Percentiles rank a stretch among this genome's conserved stretches.
Evolutionary conservation across 2,888 invertebrate species (phyloP).

Genomic region (Pristionchus japonicus): DNA sequence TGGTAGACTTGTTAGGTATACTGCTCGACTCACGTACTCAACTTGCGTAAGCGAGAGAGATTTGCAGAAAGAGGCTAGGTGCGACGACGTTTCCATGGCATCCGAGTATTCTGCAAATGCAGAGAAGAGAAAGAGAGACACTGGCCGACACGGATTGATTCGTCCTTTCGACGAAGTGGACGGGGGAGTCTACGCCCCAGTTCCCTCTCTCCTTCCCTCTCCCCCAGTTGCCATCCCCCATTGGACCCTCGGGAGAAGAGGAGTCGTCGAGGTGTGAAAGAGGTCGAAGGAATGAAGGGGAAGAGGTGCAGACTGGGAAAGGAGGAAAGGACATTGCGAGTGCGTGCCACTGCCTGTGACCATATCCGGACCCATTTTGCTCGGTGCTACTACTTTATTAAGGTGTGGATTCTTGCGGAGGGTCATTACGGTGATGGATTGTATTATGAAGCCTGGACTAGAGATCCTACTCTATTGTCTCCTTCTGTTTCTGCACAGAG

Average conservation of each 20-base stretch:
- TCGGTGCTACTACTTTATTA: not conserved
- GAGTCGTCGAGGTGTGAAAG: constrained; percentile 22
- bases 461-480: not conserved
- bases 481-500: not conserved
- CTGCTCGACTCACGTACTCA: not conserved
- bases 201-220: not conserved
- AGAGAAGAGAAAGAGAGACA: too few relatives aligned
- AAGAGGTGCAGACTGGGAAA: not conserved
- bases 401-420: not conserved
- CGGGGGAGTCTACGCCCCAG: not conserved
- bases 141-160: not conserved
- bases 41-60: too few relatives aligned
- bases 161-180: not conserved
- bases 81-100: not conserved
- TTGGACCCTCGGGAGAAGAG: not conserved
- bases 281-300: not conserved
- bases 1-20: not conserved
- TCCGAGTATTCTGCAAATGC: not conserved
- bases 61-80: not conserved
- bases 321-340: constrained; percentile 10
- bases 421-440: not conserved
- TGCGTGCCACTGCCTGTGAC: not conserved
- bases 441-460: not conserved
- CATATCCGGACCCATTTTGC: not conserved
- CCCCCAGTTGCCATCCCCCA: not conserved